These are phyloP conservation scores for Hofmannophila pseudospretella DNA, from an alignment of 2,888 invertebrate species.

Conservation along the genomic window DNA sequence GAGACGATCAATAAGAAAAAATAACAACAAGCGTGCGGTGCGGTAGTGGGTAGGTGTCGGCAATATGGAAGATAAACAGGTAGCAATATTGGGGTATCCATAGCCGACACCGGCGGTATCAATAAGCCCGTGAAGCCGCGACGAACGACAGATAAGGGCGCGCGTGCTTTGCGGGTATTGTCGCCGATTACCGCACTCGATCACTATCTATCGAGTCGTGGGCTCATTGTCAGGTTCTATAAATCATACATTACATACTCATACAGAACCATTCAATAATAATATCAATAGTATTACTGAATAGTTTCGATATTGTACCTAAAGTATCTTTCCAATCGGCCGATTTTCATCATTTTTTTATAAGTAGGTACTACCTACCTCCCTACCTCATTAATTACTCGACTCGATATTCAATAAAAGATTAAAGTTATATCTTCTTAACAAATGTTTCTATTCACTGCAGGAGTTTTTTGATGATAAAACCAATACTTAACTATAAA, in stretches of 20 bases:
- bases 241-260: not conserved
- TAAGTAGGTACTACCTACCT: too few species aligned
- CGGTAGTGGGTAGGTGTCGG: constrained; percentile 28
- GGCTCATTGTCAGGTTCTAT: not conserved
- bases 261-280: too few species aligned
- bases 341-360: too few species aligned
- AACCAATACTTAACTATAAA: too few species aligned
- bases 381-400: too few species aligned
- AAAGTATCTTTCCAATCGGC: too few species aligned
- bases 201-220: constrained; percentile 21
- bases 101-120: constrained; percentile 2
- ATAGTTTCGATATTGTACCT: too few species aligned
- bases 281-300: too few species aligned
- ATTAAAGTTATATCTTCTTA: too few species aligned
- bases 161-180: constrained; percentile 48
- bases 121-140: constrained; percentile 6
- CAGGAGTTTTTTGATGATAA: too few species aligned
- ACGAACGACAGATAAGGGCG: constrained; percentile 34
- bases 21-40: constrained; percentile 35
- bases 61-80: constrained; percentile 61
- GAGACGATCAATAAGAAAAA: constrained; percentile 48
- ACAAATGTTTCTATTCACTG: too few species aligned
- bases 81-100: constrained; percentile 50
- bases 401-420: too few species aligned
- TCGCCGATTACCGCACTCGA: constrained; percentile 43